phyloP scores from a whole-genome alignment of 2,113 vertebrate genomes.

The Ceyx margarethae region DNA sequence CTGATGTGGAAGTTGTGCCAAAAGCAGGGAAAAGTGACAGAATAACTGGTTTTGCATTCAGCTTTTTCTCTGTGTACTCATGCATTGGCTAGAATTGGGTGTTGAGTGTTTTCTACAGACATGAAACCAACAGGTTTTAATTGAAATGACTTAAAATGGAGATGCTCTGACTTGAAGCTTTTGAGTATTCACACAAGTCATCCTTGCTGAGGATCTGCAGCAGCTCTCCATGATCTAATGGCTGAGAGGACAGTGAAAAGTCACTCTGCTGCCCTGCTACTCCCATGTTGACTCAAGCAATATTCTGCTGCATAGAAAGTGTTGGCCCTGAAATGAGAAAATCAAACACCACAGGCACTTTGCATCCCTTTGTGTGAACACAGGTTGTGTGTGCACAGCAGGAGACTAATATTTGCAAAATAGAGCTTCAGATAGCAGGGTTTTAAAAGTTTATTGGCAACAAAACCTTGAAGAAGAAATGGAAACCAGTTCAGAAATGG shows the following conservation, averaged over 20 bases:
- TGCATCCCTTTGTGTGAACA: neutral
- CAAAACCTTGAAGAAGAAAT: neutral
- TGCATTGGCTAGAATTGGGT: neutral
- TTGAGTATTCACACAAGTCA: neutral
- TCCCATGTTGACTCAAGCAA: neutral
- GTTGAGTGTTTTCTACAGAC: neutral
- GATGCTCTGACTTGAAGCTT: neutral
- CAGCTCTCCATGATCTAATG: neutral
- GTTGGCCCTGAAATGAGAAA: neutral
- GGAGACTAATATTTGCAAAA: neutral
- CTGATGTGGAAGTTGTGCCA: neutral
- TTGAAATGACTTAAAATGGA: neutral
- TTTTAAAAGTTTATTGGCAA: neutral
- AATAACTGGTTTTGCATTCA: neutral
- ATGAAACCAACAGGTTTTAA: neutral
- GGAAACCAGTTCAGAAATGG: neutral
- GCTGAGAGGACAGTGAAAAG: neutral
- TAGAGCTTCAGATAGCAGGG: neutral
- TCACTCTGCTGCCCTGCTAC: neutral
- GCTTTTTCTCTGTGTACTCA: neutral
- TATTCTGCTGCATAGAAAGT: slow-evolving; percentile 1
- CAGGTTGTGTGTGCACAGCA: neutral
- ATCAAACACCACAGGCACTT: neutral
- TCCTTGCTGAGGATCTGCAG: neutral
- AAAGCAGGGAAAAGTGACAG: neutral